A percentile compares a stretch with the other conserved stretches of the same genome.
Conservation (phyloP, 1,140 invertebrate species). For the Eulimnadia texana region DNA sequence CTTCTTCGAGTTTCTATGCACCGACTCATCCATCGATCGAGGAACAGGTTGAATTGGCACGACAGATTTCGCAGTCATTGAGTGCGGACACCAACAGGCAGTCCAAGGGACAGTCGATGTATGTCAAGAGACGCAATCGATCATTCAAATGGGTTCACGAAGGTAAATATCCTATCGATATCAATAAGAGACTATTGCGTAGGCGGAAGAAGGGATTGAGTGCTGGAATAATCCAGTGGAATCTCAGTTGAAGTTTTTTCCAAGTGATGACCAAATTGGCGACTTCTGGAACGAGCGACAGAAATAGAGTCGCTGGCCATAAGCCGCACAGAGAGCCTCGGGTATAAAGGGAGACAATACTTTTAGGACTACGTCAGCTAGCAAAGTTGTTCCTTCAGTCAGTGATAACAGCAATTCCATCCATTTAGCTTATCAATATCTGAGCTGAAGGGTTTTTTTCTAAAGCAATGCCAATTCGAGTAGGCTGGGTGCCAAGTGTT, state of each 20-base stretch:
- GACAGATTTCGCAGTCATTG: constrained; percentile 78
- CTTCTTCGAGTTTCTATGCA: constrained; percentile 86
- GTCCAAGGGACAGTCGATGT: constrained; percentile 88
- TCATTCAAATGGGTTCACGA: constrained; percentile 90
- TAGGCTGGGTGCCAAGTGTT: constrained; percentile 28
- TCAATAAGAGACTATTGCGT: neutral
- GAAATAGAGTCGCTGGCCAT: neutral
- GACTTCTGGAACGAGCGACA: neutral
- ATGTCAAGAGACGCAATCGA: constrained; percentile 80
- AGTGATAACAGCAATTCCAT: neutral
- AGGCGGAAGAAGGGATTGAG: neutral
- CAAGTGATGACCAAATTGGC: neutral
- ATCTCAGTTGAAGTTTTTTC: neutral
- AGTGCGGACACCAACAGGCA: constrained; percentile 79
- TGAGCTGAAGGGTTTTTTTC: too few relatives aligned
- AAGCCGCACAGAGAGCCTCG: neutral
- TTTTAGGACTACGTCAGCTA: too few relatives aligned
- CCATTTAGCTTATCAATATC: neutral
- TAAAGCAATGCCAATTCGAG: constrained; percentile 25
- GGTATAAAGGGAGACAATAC: neutral
- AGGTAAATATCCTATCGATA: neutral
- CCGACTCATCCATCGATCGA: constrained; percentile 82
- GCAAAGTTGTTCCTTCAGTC: too few relatives aligned
- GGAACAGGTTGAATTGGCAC: constrained; percentile 82
- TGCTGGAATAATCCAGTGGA: neutral